Percentiles rank a stretch among this genome's conserved stretches.
Conservation (phyloP, 2,797 vertebrate species). For the Triplophysa bombifrons region DNA sequence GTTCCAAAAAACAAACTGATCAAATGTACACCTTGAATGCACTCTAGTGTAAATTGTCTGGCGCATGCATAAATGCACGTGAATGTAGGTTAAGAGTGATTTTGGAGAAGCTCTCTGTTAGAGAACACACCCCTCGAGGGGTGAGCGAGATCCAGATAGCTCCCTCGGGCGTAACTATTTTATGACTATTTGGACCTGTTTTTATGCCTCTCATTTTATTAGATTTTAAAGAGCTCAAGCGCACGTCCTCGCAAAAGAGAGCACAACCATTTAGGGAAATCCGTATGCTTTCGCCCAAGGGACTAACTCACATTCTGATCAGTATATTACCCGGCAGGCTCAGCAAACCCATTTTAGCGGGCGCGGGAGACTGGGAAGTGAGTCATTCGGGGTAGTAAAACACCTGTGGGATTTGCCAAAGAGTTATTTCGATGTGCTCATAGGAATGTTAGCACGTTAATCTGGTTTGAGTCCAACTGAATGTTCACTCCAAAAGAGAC, state of each 20-base stretch:
- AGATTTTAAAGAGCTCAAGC: conserved; percentile 27
- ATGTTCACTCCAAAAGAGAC: not conserved
- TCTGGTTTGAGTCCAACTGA: conserved; percentile 30
- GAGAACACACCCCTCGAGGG: conserved; percentile 1
- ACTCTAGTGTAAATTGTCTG: not conserved
- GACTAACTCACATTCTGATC: conserved; percentile 37
- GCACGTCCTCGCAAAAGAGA: conserved; percentile 5
- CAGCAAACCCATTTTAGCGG: not conserved
- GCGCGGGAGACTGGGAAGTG: conserved; percentile 12
- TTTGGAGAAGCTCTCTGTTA: not conserved
- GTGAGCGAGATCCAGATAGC: conserved; percentile 8
- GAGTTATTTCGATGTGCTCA: conserved; percentile 24
- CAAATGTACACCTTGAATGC: not conserved
- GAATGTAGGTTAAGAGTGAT: conserved; percentile 20
- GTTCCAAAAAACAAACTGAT: not conserved
- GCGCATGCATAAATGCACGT: not conserved
- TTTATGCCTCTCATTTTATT: conserved; percentile 39
- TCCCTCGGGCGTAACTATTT: conserved; percentile 26
- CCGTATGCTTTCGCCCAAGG: conserved; percentile 24
- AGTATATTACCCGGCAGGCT: conserved; percentile 31
- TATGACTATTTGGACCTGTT: conserved; percentile 28
- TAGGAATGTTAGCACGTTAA: conserved; percentile 26
- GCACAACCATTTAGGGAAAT: conserved; percentile 40
- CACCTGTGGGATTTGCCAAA: conserved; percentile 15
- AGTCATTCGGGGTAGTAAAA: conserved; percentile 38